These are phyloP conservation scores for Psettodes erumei DNA, from an alignment of 2,113 vertebrate species.

Conservation along the genomic window DNA sequence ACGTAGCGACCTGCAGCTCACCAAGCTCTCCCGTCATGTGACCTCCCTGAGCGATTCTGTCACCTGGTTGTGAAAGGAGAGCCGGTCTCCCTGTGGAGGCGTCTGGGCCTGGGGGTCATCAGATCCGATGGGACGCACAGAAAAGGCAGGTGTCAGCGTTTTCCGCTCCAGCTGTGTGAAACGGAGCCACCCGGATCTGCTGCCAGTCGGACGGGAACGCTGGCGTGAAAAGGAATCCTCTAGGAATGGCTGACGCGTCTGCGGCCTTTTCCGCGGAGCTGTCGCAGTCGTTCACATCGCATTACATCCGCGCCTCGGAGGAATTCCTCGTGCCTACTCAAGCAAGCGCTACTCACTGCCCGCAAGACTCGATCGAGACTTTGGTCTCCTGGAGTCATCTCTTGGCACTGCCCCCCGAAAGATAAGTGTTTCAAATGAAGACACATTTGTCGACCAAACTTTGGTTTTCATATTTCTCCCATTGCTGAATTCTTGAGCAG, in stretches of 20 bases:
- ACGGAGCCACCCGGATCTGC: constrained; percentile 39
- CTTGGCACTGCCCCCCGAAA: not conserved
- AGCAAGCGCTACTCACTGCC: not conserved
- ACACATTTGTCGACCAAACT: not conserved
- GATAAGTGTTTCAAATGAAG: not conserved
- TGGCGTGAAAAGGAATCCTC: constrained; percentile 62
- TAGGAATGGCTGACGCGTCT: constrained; percentile 47
- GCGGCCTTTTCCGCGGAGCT: constrained; percentile 31
- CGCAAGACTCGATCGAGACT: not conserved
- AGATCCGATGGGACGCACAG: constrained; percentile 4
- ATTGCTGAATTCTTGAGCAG: not conserved
- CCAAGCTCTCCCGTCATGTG: constrained; percentile 3
- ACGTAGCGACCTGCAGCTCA: not conserved
- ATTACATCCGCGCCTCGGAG: constrained; percentile 6
- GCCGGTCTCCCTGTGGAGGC: not conserved
- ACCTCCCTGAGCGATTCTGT: constrained; percentile 13
- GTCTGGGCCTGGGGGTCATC: constrained; percentile 19
- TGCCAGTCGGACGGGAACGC: constrained; percentile 8
- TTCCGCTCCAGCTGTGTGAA: constrained; percentile 65
- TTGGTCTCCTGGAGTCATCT: constrained; percentile 17
- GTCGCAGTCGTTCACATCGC: constrained; percentile 25
- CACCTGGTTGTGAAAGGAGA: constrained; percentile 51
- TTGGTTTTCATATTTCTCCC: not conserved
- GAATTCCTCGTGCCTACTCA: not conserved
- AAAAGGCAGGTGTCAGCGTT: constrained; percentile 47